A percentile compares a stretch with the other conserved stretches of the same genome.
These are phyloP conservation scores for Coregonus clupeaformis DNA, from an alignment of 2,113 vertebrate genomes.

Conservation along the genomic window DNA sequence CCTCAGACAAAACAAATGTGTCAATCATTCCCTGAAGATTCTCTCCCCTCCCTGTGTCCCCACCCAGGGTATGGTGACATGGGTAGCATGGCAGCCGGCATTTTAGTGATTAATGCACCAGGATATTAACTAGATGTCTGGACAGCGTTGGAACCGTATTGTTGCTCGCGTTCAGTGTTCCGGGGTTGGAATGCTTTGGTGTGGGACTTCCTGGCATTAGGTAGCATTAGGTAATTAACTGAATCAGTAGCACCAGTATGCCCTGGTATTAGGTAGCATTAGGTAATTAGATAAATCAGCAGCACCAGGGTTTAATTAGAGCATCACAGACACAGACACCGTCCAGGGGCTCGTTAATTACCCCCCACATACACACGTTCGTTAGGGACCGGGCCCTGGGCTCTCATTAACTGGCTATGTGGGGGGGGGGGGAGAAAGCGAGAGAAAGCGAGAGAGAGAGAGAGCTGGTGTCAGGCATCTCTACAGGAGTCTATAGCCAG, in stretches of 20 bases:
- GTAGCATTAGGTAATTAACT: conserved; percentile 68
- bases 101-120: conserved; percentile 64
- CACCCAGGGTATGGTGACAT: neutral
- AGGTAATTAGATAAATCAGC: conserved; percentile 78
- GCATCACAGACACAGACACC: conserved; percentile 61
- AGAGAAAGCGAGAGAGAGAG: too few species aligned
- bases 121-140: conserved; percentile 71
- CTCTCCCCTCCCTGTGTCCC: conserved; percentile 10
- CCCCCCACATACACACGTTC: conserved; percentile 50
- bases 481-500: conserved; percentile 16
- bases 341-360: conserved; percentile 74
- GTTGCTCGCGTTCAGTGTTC: conserved; percentile 57
- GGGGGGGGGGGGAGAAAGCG: neutral
- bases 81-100: neutral
- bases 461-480: conserved; percentile 32
- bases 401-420: conserved; percentile 67
- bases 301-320: conserved; percentile 78
- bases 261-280: conserved; percentile 23
- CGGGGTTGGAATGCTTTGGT: conserved; percentile 61
- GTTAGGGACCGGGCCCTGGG: conserved; percentile 61
- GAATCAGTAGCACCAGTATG: conserved; percentile 70
- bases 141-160: conserved; percentile 52
- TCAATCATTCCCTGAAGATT: conserved; percentile 17
- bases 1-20: conserved; percentile 16
- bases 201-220: conserved; percentile 61